Conservation (phyloP, 2,888 invertebrate genomes). For the Xestia sexstrigata region DNA sequence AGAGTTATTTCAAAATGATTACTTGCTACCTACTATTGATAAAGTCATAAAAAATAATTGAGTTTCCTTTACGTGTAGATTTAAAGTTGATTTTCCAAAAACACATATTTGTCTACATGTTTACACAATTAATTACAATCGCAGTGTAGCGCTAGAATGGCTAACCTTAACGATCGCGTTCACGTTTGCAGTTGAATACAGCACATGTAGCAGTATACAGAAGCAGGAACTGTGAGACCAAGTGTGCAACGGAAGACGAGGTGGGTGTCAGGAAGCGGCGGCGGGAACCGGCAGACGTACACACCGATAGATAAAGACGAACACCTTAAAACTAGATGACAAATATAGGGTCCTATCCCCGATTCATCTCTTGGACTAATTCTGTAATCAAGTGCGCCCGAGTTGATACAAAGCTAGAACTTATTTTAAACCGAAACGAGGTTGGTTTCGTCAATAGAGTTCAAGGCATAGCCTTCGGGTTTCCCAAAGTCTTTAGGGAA, state of each 20-base stretch:
- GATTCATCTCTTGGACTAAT: not conserved
- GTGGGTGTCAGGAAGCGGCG: conserved; percentile 63
- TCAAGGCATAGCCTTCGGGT: not conserved
- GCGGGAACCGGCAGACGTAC: conserved; percentile 22
- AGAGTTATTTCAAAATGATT: not conserved
- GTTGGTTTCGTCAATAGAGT: not conserved
- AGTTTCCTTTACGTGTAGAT: not conserved
- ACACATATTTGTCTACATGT: not conserved
- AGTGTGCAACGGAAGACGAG: conserved; percentile 63
- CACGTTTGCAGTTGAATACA: conserved; percentile 30
- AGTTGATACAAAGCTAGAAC: no score
- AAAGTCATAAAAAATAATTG: no score
- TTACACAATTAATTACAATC: not conserved
- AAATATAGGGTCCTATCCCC: not conserved
- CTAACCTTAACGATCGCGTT: not conserved
- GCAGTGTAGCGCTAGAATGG: not conserved
- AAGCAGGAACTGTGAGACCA: conserved; percentile 48
- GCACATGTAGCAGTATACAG: conserved; percentile 32
- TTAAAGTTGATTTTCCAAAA: not conserved
- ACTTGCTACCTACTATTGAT: not conserved
- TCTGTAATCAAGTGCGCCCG: not conserved
- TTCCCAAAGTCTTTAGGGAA: not conserved
- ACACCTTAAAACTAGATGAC: not conserved
- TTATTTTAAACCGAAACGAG: no score
- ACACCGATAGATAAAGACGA: conserved; percentile 53